These are phyloP conservation scores for Drosophila navojoa DNA, from an alignment of 1,140 invertebrate species.

Conservation along the genomic window DNA sequence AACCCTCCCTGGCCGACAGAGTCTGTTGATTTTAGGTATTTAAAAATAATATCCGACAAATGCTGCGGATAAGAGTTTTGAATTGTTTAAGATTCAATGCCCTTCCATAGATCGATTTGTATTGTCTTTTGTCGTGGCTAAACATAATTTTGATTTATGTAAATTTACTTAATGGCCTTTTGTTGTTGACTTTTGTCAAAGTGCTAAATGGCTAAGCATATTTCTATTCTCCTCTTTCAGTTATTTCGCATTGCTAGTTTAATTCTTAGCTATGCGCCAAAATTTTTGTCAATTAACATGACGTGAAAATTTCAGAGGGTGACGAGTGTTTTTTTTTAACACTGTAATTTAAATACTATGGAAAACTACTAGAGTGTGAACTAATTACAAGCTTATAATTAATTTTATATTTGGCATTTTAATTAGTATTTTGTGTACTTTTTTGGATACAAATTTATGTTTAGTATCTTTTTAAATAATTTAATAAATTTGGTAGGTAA, in stretches of 20 bases:
- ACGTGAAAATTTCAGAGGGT: conserved; percentile 2
- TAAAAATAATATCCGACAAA: conserved; percentile 68
- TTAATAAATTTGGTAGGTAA: too few species aligned
- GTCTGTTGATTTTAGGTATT: conserved; percentile 47
- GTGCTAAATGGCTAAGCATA: conserved; percentile 68
- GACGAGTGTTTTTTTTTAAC: too few species aligned
- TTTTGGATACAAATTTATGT: too few species aligned
- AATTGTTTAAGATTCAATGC: conserved; percentile 37
- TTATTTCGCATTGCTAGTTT: not conserved
- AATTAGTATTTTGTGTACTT: too few species aligned
- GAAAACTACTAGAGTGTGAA: too few species aligned
- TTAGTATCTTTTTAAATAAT: too few species aligned
- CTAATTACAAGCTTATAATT: too few species aligned
- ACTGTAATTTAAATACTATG: too few species aligned
- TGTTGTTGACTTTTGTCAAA: conserved; percentile 67
- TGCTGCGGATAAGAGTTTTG: conserved; percentile 5
- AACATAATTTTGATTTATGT: conserved; percentile 68
- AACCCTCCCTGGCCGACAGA: not conserved
- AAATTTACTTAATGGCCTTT: conserved; percentile 78
- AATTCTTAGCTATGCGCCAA: not conserved
- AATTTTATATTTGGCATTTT: too few species aligned
- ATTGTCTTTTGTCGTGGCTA: conserved; percentile 27
- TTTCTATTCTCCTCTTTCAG: conserved; percentile 20
- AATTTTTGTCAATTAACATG: conserved; percentile 15
- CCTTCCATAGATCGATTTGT: conserved; percentile 27